Percentiles rank a stretch among this genome's conserved stretches.
Evolutionary conservation across 2,888 invertebrate species (phyloP).

Genomic region (Megaustenia siamemsis): DNA sequence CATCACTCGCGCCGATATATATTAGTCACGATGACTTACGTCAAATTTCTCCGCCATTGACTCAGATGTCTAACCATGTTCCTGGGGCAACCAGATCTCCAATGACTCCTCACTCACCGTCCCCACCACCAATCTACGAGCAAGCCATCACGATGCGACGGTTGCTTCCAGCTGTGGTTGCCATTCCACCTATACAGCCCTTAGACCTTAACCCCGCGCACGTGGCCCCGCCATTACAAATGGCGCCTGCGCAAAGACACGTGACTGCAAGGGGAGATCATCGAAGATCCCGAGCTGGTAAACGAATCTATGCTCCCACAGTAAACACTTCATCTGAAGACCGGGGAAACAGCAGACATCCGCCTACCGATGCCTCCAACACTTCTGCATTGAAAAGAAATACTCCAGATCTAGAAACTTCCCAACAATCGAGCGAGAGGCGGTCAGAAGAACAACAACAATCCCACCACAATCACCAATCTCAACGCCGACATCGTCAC

Average conservation of each 20-base stretch:
- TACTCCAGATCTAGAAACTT: neutral
- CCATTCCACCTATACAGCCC: too few relatives aligned
- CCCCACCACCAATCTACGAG: slow-evolving; percentile 46
- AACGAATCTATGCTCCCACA: neutral
- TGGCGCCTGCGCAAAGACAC: neutral
- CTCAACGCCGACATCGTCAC: neutral
- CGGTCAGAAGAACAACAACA: too few relatives aligned
- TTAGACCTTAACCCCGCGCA: too few relatives aligned
- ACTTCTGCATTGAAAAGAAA: neutral
- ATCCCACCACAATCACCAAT: neutral
- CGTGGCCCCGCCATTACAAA: too few relatives aligned
- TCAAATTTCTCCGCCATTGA: neutral
- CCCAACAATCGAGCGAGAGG: neutral
- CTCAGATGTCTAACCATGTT: neutral
- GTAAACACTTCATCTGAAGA: neutral
- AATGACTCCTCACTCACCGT: neutral
- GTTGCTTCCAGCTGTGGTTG: neutral
- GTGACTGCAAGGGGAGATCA: neutral
- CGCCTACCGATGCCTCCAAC: neutral
- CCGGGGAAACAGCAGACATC: neutral
- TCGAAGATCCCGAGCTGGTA: neutral
- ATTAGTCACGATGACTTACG: too few relatives aligned
- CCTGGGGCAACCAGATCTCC: neutral
- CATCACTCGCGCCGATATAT: too few relatives aligned
- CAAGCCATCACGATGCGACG: slow-evolving; percentile 49